Conservation (phyloP, 2,888 invertebrate genomes). For the Ctenicera cuprea region DNA sequence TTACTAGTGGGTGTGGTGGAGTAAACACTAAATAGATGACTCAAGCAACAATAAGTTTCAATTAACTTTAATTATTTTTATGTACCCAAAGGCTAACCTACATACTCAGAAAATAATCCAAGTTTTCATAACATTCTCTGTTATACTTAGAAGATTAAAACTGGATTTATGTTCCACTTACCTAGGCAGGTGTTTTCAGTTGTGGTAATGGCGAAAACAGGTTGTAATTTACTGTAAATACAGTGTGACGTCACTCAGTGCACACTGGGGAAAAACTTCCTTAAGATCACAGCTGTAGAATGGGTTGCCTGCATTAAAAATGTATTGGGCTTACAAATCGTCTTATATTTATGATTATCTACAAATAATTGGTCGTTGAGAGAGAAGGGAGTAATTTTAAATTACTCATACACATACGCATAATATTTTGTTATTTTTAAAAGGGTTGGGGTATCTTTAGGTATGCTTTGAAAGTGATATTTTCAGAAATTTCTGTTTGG, state of each 20-base stretch:
- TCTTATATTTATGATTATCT: too few relatives aligned
- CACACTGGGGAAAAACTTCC: not conserved
- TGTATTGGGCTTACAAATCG: not conserved
- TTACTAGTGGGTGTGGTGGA: constrained; percentile 41
- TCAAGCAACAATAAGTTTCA: constrained; percentile 19
- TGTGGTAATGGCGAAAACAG: constrained; percentile 10
- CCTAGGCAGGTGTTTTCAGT: constrained; percentile 17
- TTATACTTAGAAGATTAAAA: not conserved
- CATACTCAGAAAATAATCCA: not conserved
- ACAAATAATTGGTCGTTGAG: too few relatives aligned
- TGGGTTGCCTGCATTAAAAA: constrained; percentile 19
- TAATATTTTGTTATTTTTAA: too few relatives aligned
- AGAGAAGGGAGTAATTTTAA: too few relatives aligned
- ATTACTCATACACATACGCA: too few relatives aligned
- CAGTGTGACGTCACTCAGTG: not conserved
- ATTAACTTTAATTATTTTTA: constrained; percentile 25
- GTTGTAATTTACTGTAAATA: constrained; percentile 5
- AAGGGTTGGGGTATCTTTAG: too few relatives aligned
- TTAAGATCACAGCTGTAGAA: not conserved
- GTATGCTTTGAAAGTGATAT: too few relatives aligned
- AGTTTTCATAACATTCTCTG: not conserved
- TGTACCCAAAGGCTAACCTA: not conserved
- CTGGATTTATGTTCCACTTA: constrained; percentile 18
- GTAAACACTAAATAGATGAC: not conserved
- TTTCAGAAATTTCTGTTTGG: too few relatives aligned